Conservation (phyloP, 1,140 invertebrate genomes). For the Samia ricini region DNA sequence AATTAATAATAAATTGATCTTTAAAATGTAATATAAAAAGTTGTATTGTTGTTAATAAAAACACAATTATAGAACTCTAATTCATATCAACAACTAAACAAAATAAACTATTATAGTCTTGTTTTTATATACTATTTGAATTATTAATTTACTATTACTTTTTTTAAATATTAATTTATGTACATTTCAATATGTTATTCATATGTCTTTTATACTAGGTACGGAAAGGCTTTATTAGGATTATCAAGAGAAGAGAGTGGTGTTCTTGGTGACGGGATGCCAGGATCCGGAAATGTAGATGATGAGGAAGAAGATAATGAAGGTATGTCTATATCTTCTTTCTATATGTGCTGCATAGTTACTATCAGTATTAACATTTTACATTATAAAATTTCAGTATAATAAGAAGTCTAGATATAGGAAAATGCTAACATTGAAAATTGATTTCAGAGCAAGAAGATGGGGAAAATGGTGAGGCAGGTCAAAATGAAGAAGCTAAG, state of each 20-base stretch:
- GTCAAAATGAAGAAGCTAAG: slow-evolving; percentile 29
- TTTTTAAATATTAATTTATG: too few species aligned
- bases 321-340: slow-evolving; percentile 29
- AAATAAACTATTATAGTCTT: not conserved
- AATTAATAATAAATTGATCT: too few species aligned
- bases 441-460: slow-evolving; percentile 36
- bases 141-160: too few species aligned
- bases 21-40: not conserved
- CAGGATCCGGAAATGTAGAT: slow-evolving; percentile 78
- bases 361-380: too few species aligned
- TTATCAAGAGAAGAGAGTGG: slow-evolving; percentile 88
- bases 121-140: not conserved
- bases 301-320: slow-evolving; percentile 76
- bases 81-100: not conserved
- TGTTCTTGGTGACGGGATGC: slow-evolving; percentile 86
- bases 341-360: too few species aligned
- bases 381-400: too few species aligned
- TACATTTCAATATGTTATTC: too few species aligned
- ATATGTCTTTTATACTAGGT: slow-evolving; percentile 59
- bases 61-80: not conserved
- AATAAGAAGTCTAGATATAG: too few species aligned
- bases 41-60: not conserved
- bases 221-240: slow-evolving; percentile 88
- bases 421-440: too few species aligned
- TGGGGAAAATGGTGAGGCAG: slow-evolving; percentile 29